Conservation (phyloP, 2,113 vertebrate genomes). For the Rynchops niger region DNA sequence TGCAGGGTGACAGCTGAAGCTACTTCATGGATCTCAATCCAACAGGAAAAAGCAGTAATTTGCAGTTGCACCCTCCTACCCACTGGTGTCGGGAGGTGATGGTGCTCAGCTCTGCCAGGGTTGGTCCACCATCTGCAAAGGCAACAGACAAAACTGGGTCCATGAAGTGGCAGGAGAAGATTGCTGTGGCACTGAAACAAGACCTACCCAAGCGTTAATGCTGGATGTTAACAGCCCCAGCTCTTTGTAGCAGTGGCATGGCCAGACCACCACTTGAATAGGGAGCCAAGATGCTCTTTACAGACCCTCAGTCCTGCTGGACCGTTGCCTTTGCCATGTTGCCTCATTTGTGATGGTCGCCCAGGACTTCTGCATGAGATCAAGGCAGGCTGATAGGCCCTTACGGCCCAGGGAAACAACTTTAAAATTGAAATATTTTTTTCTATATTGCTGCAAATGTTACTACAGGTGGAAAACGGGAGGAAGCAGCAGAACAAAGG, state of each 20-base stretch:
- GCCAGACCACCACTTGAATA: not conserved
- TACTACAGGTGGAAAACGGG: not conserved
- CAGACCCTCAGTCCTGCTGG: not conserved
- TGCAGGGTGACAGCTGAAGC: not conserved
- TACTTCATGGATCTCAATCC: not conserved
- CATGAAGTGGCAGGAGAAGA: not conserved
- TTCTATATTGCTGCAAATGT: not conserved
- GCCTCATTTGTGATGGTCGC: not conserved
- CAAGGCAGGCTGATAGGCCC: not conserved
- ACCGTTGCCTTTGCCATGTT: not conserved
- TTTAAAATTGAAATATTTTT: not conserved
- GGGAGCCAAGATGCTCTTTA: not conserved
- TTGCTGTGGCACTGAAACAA: not conserved
- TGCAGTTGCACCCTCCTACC: not conserved
- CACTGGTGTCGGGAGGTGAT: rapidly evolving
- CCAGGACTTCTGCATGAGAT: not conserved
- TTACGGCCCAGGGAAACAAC: not conserved
- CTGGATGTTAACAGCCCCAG: not conserved
- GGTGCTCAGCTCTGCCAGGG: not conserved
- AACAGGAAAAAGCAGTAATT: not conserved
- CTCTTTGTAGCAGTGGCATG: not conserved
- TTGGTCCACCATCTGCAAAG: not conserved
- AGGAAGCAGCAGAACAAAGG: not conserved
- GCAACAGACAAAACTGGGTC: not conserved
- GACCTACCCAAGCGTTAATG: not conserved